Conservation (phyloP, 2,888 invertebrate species). For the Eilema sororculum region DNA sequence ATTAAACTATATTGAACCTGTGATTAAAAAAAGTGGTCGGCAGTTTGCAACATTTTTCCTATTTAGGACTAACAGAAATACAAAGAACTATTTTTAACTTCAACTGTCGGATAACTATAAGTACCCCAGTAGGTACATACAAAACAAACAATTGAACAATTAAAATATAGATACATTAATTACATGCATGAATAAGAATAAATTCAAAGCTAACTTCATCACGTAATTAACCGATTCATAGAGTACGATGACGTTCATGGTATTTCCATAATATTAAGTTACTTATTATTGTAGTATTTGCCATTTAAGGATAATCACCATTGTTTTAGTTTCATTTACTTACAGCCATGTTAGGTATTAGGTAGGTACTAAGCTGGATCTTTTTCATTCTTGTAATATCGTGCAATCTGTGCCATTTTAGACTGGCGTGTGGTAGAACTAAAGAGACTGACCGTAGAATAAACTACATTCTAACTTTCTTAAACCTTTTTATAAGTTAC, state of each 20-base stretch:
- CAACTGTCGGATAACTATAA: constrained; percentile 24
- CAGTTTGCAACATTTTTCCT: not conserved
- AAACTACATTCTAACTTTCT: no score
- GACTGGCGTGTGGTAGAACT: no score
- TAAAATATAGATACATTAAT: constrained; percentile 27
- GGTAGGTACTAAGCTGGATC: not conserved
- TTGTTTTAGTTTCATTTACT: constrained; percentile 20
- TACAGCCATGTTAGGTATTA: not conserved
- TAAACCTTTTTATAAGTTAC: no score
- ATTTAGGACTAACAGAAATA: not conserved
- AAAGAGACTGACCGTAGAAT: no score
- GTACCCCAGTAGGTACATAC: constrained; percentile 10
- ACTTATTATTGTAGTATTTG: constrained; percentile 31
- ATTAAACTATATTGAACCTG: not conserved
- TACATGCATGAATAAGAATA: constrained; percentile 18
- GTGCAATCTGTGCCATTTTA: not conserved
- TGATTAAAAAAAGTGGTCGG: not conserved
- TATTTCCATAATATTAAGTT: constrained; percentile 46
- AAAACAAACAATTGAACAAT: constrained; percentile 27
- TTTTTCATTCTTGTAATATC: not conserved
- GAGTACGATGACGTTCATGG: constrained; percentile 43
- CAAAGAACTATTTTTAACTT: not conserved
- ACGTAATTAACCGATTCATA: constrained; percentile 8
- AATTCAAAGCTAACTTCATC: constrained; percentile 15
- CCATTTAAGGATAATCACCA: constrained; percentile 43